A percentile compares a stretch with the other conserved stretches of the same genome.
Evolutionary conservation across 1,140 invertebrate species (phyloP).

Genomic region (Platyura marginata): DNA sequence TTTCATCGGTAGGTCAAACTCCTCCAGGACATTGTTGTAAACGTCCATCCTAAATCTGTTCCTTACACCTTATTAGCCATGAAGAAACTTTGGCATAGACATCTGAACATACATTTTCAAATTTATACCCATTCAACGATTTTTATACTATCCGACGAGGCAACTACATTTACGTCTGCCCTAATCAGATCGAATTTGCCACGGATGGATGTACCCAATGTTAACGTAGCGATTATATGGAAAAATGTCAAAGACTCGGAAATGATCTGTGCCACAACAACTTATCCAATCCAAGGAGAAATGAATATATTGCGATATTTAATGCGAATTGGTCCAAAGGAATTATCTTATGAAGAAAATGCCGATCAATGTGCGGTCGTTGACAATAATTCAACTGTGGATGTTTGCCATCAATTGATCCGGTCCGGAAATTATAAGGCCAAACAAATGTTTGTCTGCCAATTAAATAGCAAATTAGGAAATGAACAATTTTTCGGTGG

Average conservation of each 20-base stretch:
- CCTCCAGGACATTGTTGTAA: not conserved
- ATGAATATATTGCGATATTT: not conserved
- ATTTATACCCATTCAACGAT: not conserved
- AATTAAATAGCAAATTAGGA: not conserved
- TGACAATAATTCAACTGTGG: not conserved
- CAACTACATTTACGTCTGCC: not conserved
- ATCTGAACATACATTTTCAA: not conserved
- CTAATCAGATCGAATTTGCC: not conserved
- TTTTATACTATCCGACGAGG: not conserved
- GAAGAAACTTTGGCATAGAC: not conserved
- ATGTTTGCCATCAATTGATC: not conserved
- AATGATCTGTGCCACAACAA: not conserved
- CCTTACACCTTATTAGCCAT: not conserved
- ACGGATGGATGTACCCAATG: not conserved
- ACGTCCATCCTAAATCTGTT: not conserved
- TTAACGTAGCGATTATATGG: not conserved
- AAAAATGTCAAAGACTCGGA: not conserved
- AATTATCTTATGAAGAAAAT: not conserved
- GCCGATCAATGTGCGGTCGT: not conserved
- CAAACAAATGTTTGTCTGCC: not conserved
- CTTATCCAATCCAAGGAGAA: not conserved
- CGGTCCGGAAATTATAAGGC: not conserved
- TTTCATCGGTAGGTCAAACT: not conserved
- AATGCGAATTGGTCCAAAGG: not conserved
- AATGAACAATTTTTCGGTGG: not conserved